Conservation (phyloP, 2,113 vertebrate species). For the Takifugu bimaculatus region DNA sequence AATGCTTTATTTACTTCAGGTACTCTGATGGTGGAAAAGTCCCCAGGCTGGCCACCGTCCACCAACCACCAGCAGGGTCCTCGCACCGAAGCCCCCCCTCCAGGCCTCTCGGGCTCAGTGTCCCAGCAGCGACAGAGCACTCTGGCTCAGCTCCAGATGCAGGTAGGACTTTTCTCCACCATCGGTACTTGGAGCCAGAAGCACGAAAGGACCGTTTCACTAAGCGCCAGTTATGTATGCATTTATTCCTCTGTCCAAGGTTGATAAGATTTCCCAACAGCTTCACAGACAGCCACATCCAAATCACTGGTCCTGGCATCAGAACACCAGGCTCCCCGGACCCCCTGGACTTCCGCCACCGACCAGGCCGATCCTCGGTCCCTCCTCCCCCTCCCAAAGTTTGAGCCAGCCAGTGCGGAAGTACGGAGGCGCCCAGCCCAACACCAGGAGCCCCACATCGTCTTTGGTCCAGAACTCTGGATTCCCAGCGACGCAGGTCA, state of each 20-base stretch:
- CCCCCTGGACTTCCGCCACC: conserved; percentile 59
- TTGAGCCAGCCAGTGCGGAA: conserved; percentile 62
- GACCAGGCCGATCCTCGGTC: conserved; percentile 68
- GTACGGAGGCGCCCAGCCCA: conserved; percentile 53
- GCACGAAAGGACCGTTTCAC: neutral
- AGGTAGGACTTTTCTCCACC: conserved; percentile 43
- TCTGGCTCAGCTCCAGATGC: conserved; percentile 78
- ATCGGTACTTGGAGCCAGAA: neutral
- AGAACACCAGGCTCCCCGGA: conserved; percentile 60
- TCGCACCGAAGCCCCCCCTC: conserved; percentile 56
- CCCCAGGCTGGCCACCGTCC: conserved; percentile 46
- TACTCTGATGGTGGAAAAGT: conserved; percentile 71
- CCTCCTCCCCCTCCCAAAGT: conserved; percentile 61
- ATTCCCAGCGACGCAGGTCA: conserved; percentile 64
- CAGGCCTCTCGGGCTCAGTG: conserved; percentile 30
- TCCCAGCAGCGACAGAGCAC: conserved; percentile 73
- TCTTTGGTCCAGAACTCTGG: conserved; percentile 59
- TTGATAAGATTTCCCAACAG: conserved; percentile 77
- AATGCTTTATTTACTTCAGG: conserved; percentile 44
- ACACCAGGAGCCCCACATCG: conserved; percentile 65
- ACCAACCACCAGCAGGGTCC: conserved; percentile 53
- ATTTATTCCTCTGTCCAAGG: conserved; percentile 50
- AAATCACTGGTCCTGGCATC: conserved; percentile 75
- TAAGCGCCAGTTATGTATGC: neutral
- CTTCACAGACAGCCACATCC: conserved; percentile 67